These are phyloP conservation scores for Apodemus agrarius DNA, from an alignment of 2,797 vertebrate species.

Conservation along the genomic window DNA sequence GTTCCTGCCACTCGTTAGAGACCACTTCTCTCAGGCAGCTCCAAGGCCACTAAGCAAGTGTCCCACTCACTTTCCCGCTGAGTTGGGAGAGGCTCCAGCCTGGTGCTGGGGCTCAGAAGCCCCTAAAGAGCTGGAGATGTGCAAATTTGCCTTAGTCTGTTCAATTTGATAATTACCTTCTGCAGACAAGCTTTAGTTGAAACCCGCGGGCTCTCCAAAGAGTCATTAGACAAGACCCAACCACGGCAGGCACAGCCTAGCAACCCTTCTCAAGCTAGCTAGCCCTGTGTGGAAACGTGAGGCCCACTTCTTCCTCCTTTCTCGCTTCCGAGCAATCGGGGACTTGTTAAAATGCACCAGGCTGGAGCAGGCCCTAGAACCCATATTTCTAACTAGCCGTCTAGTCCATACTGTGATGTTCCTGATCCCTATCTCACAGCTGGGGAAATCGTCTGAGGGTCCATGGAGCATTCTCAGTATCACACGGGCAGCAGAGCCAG, in stretches of 20 bases:
- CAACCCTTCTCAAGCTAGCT: no score
- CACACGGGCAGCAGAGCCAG: background rate
- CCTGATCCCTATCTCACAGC: background rate
- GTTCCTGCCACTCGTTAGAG: background rate
- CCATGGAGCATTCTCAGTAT: rapidly evolving
- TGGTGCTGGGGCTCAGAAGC: background rate
- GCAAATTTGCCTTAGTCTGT: background rate
- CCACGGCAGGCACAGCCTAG: background rate
- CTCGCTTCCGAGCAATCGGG: background rate
- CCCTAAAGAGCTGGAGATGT: background rate
- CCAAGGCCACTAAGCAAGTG: background rate
- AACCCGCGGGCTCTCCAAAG: background rate
- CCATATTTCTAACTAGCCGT: background rate
- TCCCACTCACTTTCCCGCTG: background rate
- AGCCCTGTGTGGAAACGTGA: background rate
- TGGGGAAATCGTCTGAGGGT: background rate
- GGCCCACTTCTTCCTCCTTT: background rate
- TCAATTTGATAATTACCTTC: background rate
- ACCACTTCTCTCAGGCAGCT: background rate
- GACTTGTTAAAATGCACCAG: background rate
- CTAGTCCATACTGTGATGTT: background rate
- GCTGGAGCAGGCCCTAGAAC: no score
- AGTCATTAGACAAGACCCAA: background rate
- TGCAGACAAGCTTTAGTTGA: background rate
- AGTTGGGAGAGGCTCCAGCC: background rate